These are phyloP conservation scores for Geotrupes spiniger DNA, from an alignment of 2,888 invertebrate species.

Conservation along the genomic window DNA sequence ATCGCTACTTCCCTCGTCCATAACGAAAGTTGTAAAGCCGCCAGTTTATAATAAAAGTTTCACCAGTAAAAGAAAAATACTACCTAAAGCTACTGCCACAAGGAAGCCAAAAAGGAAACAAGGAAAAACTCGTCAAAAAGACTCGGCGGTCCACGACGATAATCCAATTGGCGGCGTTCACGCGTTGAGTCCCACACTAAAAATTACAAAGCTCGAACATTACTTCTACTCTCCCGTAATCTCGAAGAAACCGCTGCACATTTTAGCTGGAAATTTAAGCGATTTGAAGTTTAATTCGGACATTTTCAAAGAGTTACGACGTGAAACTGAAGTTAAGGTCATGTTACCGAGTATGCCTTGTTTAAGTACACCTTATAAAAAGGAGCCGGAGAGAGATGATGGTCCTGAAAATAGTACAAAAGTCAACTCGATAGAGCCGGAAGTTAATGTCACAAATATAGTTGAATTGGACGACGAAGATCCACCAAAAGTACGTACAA, in stretches of 20 bases:
- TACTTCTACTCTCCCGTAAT: constrained; percentile 18
- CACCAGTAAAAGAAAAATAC: constrained; percentile 16
- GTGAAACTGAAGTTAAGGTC: background rate
- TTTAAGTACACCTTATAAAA: constrained; percentile 36
- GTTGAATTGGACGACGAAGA: background rate
- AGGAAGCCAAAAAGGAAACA: constrained; percentile 10
- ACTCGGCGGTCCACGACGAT: constrained; percentile 7
- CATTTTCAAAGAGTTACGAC: constrained; percentile 28
- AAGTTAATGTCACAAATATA: background rate
- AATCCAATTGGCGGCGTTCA: background rate
- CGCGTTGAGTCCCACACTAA: constrained; percentile 15
- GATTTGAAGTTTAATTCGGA: constrained; percentile 35
- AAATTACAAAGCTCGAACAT: constrained; percentile 22
- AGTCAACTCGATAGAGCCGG: too few relatives aligned
- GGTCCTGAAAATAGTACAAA: constrained; percentile 3
- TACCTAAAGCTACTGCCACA: constrained; percentile 8
- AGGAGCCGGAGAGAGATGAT: constrained; percentile 13
- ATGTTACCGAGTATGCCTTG: constrained; percentile 47
- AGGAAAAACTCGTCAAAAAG: background rate
- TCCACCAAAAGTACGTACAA: background rate
- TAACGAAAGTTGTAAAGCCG: constrained; percentile 28
- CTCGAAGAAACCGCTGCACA: background rate
- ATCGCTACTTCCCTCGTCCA: constrained; percentile 8
- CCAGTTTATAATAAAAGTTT: constrained; percentile 27
- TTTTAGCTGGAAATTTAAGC: background rate